Evolutionary conservation across 2,888 invertebrate genomes (phyloP), one percentile per base, ranked within the genome.

Genomic region (Melipona beecheii): DNA sequence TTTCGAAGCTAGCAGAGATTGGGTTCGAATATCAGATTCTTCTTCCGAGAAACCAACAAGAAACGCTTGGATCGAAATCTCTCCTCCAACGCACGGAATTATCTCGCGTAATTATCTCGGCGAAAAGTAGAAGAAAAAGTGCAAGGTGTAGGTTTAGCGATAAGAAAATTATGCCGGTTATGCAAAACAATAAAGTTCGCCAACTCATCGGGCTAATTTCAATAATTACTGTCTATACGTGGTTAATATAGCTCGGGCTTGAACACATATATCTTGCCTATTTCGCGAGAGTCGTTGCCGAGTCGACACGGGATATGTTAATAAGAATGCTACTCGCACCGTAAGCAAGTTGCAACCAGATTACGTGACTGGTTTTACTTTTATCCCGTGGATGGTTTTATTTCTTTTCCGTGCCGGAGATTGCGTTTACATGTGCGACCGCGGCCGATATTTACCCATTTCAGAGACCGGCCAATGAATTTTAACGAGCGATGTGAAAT

Each of bases 321-420:
- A 75, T 21, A 58, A 11, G 56, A 17, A 31, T 27, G 56, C 56
- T 58, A 58, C n/a, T 24, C 31, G 27, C 52, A 65, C 21, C 17
- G 73, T 62, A 56, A 70, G 75, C 70, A 65, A 71, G n/a, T 58
- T 27, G 66, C 70, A 27, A 54, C 31, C 27, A 60, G 72, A 84
- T 84, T 84, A 84, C 84, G 84, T 84, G 85, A 85, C 85, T 74
- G 81, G 85, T 85, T 81, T 85, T 81, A 85, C 85, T 85, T 85
- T 85, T 85, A 75, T 78, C 72, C 24, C 24, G 15, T 43, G 9
- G 9, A 66, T 62, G 50, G 78, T 65, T 85, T 81, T 85, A 76
- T 75, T 84, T 74, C 85, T 60, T 85, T 81, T 2, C 43, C 85
- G 85, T 81, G 81, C 54, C 21, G 70, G 71, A 75, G 85, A 84